phyloP scores from a whole-genome alignment of 2,113 vertebrate genomes.

The Arizona elegans region DNA sequence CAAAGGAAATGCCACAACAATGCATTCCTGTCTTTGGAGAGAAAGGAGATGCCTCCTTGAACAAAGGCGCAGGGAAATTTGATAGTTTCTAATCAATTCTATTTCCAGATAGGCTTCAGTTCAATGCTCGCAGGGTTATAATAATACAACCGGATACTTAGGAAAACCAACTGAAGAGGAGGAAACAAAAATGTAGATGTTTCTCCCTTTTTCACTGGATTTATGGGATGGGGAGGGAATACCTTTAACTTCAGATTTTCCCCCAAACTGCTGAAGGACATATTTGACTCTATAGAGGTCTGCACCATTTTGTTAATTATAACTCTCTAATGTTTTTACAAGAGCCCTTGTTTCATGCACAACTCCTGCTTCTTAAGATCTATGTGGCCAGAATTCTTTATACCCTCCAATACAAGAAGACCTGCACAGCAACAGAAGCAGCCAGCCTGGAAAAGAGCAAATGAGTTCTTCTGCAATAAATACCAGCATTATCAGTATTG shows the following conservation, averaged over 20 bases:
- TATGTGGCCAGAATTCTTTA: background rate
- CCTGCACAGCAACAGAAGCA: background rate
- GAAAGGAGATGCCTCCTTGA: background rate
- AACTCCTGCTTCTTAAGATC: background rate
- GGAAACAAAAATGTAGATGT: background rate
- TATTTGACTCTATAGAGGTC: background rate
- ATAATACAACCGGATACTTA: background rate
- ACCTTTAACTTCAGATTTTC: background rate
- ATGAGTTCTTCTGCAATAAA: background rate
- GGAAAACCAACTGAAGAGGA: background rate
- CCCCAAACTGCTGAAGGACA: background rate
- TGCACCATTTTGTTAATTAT: background rate
- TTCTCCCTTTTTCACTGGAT: background rate
- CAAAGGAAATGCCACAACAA: background rate
- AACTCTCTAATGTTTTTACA: background rate
- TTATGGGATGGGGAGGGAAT: background rate
- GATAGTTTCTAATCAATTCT: background rate
- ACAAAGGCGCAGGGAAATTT: background rate
- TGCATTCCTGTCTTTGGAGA: background rate
- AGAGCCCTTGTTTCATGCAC: background rate
- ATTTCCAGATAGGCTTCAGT: background rate
- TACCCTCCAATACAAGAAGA: background rate
- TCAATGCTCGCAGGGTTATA: background rate
- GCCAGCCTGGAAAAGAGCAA: background rate
- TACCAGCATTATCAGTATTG: background rate